A percentile compares a stretch with the other conserved stretches of the same genome.
phyloP scores from a whole-genome alignment of 2,888 invertebrate genomes.

The Hemicrepidius hirtus region DNA sequence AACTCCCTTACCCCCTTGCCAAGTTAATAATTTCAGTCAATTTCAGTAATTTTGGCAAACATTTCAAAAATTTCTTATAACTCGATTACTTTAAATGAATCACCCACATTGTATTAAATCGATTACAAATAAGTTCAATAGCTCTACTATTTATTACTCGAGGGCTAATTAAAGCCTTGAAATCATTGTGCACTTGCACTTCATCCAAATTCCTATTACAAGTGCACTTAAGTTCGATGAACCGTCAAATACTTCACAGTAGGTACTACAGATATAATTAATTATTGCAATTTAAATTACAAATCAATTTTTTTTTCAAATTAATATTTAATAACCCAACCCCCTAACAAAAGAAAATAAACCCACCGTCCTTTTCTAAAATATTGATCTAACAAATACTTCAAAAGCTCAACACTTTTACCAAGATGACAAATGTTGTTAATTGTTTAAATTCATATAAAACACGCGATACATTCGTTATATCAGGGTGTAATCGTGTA shows the following conservation, averaged over 20 bases:
- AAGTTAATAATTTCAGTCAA: no score
- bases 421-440: neutral
- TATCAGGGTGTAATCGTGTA: slow-evolving; percentile 1
- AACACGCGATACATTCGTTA: no score
- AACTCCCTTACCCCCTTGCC: no score
- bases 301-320: neutral
- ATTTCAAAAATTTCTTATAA: no score
- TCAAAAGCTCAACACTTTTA: slow-evolving; percentile 1
- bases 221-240: slow-evolving; percentile 26
- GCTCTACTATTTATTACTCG: slow-evolving; percentile 33
- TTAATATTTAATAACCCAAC: no score
- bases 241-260: slow-evolving; percentile 11
- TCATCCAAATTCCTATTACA: slow-evolving; percentile 15
- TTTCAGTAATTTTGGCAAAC: no score
- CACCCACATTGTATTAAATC: neutral
- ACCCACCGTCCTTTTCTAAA: no score
- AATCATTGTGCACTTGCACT: slow-evolving; percentile 31
- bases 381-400: slow-evolving; percentile 10
- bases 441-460: no score
- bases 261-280: neutral
- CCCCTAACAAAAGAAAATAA: neutral
- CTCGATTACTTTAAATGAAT: no score
- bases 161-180: slow-evolving; percentile 14
- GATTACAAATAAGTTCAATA: neutral
- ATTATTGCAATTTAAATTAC: neutral